Conservation (phyloP, 1,140 invertebrate species). For the Caenorhabditis latens region DNA sequence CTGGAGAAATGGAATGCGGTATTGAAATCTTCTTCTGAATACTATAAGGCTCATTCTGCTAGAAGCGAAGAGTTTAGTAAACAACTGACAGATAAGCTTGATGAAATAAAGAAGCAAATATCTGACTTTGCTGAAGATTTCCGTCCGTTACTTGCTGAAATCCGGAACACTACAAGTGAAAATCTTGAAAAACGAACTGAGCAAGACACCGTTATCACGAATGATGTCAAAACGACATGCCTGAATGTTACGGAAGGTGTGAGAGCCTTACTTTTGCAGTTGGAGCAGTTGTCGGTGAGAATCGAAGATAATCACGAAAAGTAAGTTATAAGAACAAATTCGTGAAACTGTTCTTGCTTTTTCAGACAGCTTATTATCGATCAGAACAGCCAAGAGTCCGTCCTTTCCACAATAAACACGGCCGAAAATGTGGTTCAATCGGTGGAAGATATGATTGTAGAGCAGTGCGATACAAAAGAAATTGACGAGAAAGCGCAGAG, state of each 20-base stretch:
- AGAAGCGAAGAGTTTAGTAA: not conserved
- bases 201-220: not conserved
- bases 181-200: not conserved
- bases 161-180: not conserved
- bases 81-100: not conserved
- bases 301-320: constrained; percentile 4
- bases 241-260: not conserved
- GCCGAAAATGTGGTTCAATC: constrained; percentile 4
- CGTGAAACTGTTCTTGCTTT: not conserved
- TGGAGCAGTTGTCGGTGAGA: not conserved
- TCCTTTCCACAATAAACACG: not conserved
- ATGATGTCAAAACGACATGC: not conserved
- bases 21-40: not conserved
- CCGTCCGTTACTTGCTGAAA: not conserved
- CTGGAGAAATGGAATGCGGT: not conserved
- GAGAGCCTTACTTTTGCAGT: not conserved
- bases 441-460: not conserved
- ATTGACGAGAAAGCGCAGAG: not conserved
- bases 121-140: not conserved
- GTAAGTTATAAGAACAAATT: not conserved
- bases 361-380: not conserved
- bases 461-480: not conserved
- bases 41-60: not conserved
- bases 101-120: not conserved
- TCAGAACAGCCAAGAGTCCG: not conserved